A percentile compares a stretch with the other conserved stretches of the same genome.
Evolutionary conservation across 2,888 invertebrate species (phyloP).

Genomic region (Meta bourneti): DNA sequence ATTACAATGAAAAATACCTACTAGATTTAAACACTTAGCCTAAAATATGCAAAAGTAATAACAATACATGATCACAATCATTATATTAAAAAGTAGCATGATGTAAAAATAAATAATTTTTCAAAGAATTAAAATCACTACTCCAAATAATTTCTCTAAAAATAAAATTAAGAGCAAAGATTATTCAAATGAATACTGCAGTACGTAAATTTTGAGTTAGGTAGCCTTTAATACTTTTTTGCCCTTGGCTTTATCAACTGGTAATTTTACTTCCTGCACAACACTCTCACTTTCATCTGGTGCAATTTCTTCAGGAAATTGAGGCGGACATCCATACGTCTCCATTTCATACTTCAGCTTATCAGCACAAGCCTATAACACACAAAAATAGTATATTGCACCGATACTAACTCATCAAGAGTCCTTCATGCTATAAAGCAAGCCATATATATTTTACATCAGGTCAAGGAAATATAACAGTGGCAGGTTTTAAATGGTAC

Average conservation of each 20-base stretch:
- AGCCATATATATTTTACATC: too few relatives aligned
- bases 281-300: conserved; percentile 80
- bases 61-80: too few relatives aligned
- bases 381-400: neutral
- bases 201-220: neutral
- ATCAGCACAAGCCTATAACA: conserved; percentile 91
- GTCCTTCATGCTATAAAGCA: too few relatives aligned
- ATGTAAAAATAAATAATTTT: too few relatives aligned
- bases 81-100: too few relatives aligned
- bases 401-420: too few relatives aligned
- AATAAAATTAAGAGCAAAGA: neutral
- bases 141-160: neutral
- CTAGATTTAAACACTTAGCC: too few relatives aligned
- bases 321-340: conserved; percentile 93
- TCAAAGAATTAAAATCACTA: too few relatives aligned
- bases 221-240: conserved; percentile 83
- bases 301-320: conserved; percentile 87
- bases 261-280: conserved; percentile 82
- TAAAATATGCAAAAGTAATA: too few relatives aligned
- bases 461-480: too few relatives aligned
- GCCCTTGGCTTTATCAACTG: conserved; percentile 82
- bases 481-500: too few relatives aligned
- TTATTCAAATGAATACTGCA: neutral
- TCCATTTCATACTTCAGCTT: conserved; percentile 96
- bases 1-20: too few relatives aligned